Conservation (phyloP, 2,113 vertebrate genomes). For the Hyaena hyaena region DNA sequence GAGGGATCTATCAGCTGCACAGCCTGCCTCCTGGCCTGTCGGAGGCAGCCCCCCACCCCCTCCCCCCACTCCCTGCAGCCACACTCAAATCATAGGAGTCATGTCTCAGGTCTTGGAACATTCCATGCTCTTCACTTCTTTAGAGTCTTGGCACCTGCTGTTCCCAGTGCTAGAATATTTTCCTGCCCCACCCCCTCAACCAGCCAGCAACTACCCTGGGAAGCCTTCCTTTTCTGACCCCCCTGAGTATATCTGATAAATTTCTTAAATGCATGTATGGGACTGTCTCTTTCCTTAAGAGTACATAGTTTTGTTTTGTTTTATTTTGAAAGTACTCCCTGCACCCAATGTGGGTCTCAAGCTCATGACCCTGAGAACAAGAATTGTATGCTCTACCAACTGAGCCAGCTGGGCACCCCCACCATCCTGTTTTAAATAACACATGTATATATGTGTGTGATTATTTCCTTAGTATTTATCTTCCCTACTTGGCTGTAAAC, state of each 20-base stretch:
- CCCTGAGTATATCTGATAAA: background rate
- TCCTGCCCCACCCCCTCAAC: background rate
- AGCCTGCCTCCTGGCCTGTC: background rate
- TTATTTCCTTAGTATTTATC: background rate
- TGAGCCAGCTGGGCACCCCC: background rate
- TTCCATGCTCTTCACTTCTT: background rate
- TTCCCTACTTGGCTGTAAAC: background rate
- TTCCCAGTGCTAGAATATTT: background rate
- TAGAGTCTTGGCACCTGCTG: background rate
- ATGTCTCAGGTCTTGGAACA: background rate
- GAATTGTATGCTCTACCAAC: background rate
- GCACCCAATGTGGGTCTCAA: background rate
- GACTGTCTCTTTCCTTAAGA: background rate
- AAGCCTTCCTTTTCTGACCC: background rate
- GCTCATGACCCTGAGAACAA: background rate
- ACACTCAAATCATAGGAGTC: background rate
- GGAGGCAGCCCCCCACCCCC: background rate
- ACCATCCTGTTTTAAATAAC: background rate
- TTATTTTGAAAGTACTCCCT: background rate
- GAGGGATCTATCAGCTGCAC: background rate
- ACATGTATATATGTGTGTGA: background rate
- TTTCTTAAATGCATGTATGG: rapidly evolving
- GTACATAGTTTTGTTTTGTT: background rate
- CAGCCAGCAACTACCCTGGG: background rate
- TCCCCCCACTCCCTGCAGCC: background rate